phyloP scores from a whole-genome alignment of 2,888 invertebrate species.

The Phymatocera aterrima region DNA sequence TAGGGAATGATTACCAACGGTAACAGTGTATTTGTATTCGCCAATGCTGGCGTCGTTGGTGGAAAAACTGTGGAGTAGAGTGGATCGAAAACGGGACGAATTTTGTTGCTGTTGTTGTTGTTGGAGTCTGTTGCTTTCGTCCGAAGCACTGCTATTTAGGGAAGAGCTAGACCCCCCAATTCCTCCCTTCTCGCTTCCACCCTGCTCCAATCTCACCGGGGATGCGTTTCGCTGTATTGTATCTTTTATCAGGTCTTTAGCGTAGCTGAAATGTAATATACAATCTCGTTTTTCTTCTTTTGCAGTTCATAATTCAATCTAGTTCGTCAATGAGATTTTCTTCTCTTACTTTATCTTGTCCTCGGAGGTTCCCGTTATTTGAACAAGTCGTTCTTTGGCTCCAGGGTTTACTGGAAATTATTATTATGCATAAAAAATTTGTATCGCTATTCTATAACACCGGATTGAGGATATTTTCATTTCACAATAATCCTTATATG shows the following conservation, averaged over 20 bases:
- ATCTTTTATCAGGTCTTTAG: constrained; percentile 95
- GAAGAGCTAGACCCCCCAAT: constrained; percentile 86
- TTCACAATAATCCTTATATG: constrained; percentile 49
- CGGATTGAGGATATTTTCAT: constrained; percentile 26
- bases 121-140: constrained; percentile 76
- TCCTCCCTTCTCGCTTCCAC: constrained; percentile 76
- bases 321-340: constrained; percentile 57
- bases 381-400: constrained; percentile 95
- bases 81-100: constrained; percentile 78
- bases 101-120: constrained; percentile 73
- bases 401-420: constrained; percentile 90
- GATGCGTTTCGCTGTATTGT: constrained; percentile 97
- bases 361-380: constrained; percentile 95
- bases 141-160: constrained; percentile 86
- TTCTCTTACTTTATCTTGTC: constrained; percentile 95
- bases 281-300: constrained; percentile 36
- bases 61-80: constrained; percentile 86
- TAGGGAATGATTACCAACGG: constrained; percentile 88
- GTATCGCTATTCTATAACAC: constrained; percentile 18
- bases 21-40: constrained; percentile 93
- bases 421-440: constrained; percentile 41
- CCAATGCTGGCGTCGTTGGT: constrained; percentile 90
- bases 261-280: constrained; percentile 79
- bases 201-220: constrained; percentile 85
- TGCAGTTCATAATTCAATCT: constrained; percentile 5